These are phyloP conservation scores for Rousettus madagascariensis DNA, from an alignment of 2,797 vertebrate species.

Conservation along the genomic window DNA sequence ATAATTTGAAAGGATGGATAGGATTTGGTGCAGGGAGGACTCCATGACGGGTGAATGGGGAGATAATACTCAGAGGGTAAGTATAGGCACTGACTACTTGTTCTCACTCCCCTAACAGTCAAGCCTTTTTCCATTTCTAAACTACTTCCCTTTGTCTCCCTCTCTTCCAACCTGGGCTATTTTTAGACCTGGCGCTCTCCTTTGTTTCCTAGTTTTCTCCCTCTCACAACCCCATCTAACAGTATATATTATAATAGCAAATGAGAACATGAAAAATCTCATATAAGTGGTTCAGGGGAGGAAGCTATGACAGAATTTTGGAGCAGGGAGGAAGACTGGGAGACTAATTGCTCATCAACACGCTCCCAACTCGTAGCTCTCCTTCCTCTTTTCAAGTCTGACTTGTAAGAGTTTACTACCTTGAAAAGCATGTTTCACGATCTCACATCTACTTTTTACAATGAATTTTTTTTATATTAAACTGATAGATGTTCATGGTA, in stretches of 20 bases:
- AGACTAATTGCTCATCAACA: not conserved
- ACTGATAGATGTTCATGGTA: not conserved
- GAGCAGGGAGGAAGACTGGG: not conserved
- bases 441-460: not conserved
- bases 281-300: not conserved
- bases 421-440: slow-evolving; percentile 1
- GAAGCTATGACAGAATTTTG: not conserved
- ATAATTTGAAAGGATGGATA: slow-evolving; percentile 34
- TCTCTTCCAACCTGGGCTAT: not conserved
- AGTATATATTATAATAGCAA: not conserved
- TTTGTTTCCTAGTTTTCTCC: not conserved
- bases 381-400: not conserved
- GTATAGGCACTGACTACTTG: not conserved
- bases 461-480: not conserved
- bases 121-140: not conserved
- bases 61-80: not conserved
- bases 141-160: not conserved
- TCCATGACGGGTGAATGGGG: not conserved
- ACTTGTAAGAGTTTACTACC: not conserved
- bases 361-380: not conserved
- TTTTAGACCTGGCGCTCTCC: not conserved
- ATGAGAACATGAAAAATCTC: not conserved
- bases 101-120: not conserved
- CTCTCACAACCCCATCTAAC: not conserved
- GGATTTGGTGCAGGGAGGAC: not conserved